Evolutionary conservation across 2,797 vertebrate species (phyloP), one percentile per base, ranked within the genome.

Genomic region (Dryobates pubescens): DNA sequence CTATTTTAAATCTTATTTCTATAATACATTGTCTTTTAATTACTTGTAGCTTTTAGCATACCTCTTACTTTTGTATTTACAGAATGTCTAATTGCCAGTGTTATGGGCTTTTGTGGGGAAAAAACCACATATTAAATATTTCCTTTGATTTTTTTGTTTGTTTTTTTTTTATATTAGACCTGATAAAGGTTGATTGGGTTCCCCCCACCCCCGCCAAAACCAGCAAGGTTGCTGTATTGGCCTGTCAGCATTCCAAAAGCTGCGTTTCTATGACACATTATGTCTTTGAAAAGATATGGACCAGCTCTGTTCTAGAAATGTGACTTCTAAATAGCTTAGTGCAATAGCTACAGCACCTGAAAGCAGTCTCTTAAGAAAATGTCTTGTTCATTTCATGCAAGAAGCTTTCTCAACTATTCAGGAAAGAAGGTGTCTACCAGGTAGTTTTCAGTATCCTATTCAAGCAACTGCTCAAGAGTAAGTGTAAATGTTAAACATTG

Each of bases 231-330:
- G 96, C 91, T 89, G 95, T 96, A 96, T 95, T 95, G 95, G 82
- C 84, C 92, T 96, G 94, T 95, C 94, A 93, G 72, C 92, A 92
- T 91, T 97, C 88, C 89, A 92, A 93, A 91, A 94, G 38, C 88
- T 96, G 71, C 95, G 96, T 97, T 97, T 97, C 95, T 93, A 89
- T 91, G 95, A 97, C 80, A 96, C 95, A 96, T 92, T 94, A 80
- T 96, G 91, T 97, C 94, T 97, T 96, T 74, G 96, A 97, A 97
- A 95, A 96, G 95, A 92, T 77, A 97, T 95, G 92, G 95, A 96
- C 92, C 82, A 91, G 68, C 71, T 94, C 72, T 88, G 43, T 82
- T 86, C 88, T 51, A 95, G 86, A 96, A 95, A 82, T 69, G 61
- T 74, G 78, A 96, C 92, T 96, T 94, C 29, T 88, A 92, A 95